These are phyloP conservation scores for Drosophila ironensis DNA, from an alignment of 1,140 invertebrate species.

Conservation along the genomic window DNA sequence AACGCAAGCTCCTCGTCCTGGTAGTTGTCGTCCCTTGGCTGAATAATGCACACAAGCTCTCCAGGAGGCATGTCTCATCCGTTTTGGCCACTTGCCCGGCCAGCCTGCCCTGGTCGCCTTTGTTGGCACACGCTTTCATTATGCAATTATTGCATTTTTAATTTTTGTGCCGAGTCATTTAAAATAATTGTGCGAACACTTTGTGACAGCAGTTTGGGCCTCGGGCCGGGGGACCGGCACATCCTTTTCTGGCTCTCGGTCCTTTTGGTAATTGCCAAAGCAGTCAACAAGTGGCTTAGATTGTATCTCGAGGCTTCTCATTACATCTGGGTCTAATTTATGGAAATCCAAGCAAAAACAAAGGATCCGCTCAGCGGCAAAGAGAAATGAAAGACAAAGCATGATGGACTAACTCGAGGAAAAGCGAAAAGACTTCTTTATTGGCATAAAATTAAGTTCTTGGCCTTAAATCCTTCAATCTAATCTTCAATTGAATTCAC, in stretches of 20 bases:
- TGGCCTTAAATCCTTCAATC: too few relatives aligned
- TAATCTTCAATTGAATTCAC: not conserved
- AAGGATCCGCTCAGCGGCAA: too few relatives aligned
- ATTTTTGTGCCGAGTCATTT: constrained; percentile 73
- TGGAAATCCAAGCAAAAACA: not conserved
- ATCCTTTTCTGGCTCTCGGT: constrained; percentile 17
- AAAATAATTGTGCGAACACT: constrained; percentile 70
- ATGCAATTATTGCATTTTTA: constrained; percentile 73
- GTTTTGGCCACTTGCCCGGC: constrained; percentile 57
- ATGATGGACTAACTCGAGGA: too few relatives aligned
- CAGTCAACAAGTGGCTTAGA: constrained; percentile 58
- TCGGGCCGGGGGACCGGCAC: not conserved
- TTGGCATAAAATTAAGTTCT: too few relatives aligned
- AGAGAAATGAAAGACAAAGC: too few relatives aligned
- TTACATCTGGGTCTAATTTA: constrained; percentile 4
- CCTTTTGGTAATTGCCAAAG: not conserved
- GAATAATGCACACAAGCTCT: constrained; percentile 52
- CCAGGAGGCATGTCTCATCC: constrained; percentile 24
- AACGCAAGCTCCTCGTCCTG: not conserved
- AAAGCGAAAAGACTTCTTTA: too few relatives aligned
- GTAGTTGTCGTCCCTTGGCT: constrained; percentile 24
- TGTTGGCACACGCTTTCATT: constrained; percentile 59
- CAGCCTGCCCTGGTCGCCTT: constrained; percentile 2
- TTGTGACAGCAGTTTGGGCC: constrained; percentile 39
- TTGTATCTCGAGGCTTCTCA: constrained; percentile 14